Conservation (phyloP, 23 tunicate genomes). For the Ciona savignyi region DNA sequence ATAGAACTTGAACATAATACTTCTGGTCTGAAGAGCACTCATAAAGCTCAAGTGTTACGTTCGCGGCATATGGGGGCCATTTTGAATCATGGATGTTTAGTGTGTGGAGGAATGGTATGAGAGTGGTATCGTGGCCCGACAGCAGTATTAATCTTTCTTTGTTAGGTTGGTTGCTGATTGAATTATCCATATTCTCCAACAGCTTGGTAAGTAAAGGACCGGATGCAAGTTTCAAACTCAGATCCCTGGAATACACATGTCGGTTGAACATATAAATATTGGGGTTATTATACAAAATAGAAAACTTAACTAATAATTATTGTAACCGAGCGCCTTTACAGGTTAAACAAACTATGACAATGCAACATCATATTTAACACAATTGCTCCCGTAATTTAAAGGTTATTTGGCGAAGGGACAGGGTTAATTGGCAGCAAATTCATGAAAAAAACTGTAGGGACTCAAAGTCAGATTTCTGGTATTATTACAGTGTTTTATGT, state of each 20-base stretch:
- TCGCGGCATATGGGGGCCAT: constrained; percentile 67
- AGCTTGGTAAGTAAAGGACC: constrained; percentile 39
- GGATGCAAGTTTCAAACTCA: constrained; percentile 26
- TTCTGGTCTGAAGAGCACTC: constrained; percentile 9
- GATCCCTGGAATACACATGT: constrained; percentile 26
- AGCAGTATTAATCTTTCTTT: constrained; percentile 23
- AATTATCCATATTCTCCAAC: constrained; percentile 24
- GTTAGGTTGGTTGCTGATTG: background rate
- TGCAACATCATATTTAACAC: too few relatives aligned
- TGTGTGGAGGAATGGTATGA: constrained; percentile 55
- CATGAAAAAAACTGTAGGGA: too few relatives aligned
- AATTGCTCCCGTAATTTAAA: too few relatives aligned
- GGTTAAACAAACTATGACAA: too few relatives aligned
- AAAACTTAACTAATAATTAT: too few relatives aligned
- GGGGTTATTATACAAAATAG: too few relatives aligned
- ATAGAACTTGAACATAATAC: constrained; percentile 46
- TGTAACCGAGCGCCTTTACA: too few relatives aligned
- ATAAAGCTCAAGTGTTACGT: constrained; percentile 47
- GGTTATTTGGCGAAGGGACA: too few relatives aligned
- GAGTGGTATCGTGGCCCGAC: constrained; percentile 67
- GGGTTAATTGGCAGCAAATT: too few relatives aligned
- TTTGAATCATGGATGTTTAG: constrained; percentile 14
- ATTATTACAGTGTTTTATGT: too few relatives aligned
- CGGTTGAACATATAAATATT: too few relatives aligned
- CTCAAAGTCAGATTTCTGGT: too few relatives aligned